Base-by-base conservation (phyloP, 2,888 invertebrate genomes). In the Tenthredo amoena region DNA sequence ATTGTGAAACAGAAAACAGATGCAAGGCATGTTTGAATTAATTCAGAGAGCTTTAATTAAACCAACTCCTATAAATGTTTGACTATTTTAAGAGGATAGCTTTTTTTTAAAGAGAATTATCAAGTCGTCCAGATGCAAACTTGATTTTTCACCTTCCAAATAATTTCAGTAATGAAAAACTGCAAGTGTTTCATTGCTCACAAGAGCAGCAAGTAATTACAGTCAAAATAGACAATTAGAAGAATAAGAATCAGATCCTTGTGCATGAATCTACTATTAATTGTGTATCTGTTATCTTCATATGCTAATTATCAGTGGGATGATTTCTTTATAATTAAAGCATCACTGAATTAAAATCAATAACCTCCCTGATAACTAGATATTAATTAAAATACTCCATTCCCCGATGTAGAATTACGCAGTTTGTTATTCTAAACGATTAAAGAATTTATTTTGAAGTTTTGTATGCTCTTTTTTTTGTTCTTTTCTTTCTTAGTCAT, bases 11-110 rank as follows among this genome's bases (percentile, higher is more conserved):
- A 91, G 91, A 91, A 92, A 93, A 93, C 90, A 91, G 91, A 92
- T 91, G 87, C 91, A 93, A 93, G 92, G 93, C 93, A 93, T 92
- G 92, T 92, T 92, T 92, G 92, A 92, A 91, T 93, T 93, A 92
- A 91, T 93, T 81, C 81, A 62, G 47, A 81, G 62, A 31, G 40
- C 81, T 81, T 62, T 37, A 81, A 62, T 81, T 21, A 74, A 74
- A 40, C 21, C 12, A 74, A 43, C 18, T 43, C 12, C 5, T 72
- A n/a, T 5, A 43, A 72, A 43, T 40, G 3, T 40, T 15, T 37
- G 18, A 71, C n/a, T 21, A 74, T 26, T 43, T 90, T 89, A 90
- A 89, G 90, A 88, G 88, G 86, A 87, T 85, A 50, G 50, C 34
- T 18, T 72, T 55, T 43, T 7, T 21, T 37, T 4, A 9, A 10